Base-by-base conservation (phyloP, 1,140 invertebrate genomes). In the Atopsyche davidsoni region DNA sequence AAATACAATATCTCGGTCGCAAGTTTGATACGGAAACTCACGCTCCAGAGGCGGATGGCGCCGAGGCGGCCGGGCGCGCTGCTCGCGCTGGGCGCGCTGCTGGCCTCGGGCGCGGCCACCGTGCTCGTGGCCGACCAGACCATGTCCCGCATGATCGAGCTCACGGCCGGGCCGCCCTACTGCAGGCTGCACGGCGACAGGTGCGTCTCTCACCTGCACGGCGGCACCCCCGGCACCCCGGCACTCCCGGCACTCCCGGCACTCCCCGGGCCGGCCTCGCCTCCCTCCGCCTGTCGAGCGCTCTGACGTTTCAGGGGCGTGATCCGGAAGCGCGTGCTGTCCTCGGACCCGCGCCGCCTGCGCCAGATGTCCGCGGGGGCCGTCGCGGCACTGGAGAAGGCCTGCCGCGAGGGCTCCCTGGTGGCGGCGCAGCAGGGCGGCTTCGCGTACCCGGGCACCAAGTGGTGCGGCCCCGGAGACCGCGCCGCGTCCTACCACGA, bases 401-500 rank as follows among this genome's bases (percentile, higher is more conserved):
- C 79, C 2, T 81, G 80, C 51, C 71, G 70, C 35, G 69, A 67
- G 2, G 47, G 13, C 57, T 64, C 46, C 4, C 43, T 64, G 4
- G 40, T 56, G 14, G 53, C 59, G 3, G 28, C 59, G 10, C 51
- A 64, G 44, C 67, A 75, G 46, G 73, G 73, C 21, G 66, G 64
- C 28, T 68, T 69, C 47, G 64, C 78, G 23, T 79, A 78, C 58
- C 71, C 76, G 53, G 84, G 83, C 0, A 86, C 84, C 0, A 83
- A 85, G 60, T 86, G 84, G 84, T 86, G 83, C 57, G 86, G 86
- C 7, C 79, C 81, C 2, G 83, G 83, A 55, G 55, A 78, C 50
- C 64, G 73, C 9, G 80, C 84, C 1, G 58, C 57, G 0, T 73
- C 75, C 41, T 83, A 79, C 60, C 69, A 79, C 21, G 85, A 88